Evolutionary conservation across 2,113 vertebrate genomes (phyloP), one percentile per base, ranked within the genome.

Genomic region (Sturnira hondurensis): DNA sequence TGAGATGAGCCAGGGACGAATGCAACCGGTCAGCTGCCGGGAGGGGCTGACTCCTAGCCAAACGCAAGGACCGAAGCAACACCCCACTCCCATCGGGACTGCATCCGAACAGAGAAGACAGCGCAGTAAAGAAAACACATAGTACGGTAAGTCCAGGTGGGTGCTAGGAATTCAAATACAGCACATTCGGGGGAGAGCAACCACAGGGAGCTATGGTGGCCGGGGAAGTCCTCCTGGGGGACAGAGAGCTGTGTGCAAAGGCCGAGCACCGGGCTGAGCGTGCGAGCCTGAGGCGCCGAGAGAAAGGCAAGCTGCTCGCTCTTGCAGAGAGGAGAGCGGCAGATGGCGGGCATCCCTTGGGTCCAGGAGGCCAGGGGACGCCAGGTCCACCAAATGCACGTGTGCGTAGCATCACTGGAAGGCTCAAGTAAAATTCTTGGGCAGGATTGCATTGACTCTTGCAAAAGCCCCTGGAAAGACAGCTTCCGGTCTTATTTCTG

Each of bases 311-410:
- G 0, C 28, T 22, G 26, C 36, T 31, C 16, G 33, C 7, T 24
- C 36, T 17, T 0, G 31, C 8, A 4, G 54, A 61, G 19, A 68
- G 63, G 8, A 74, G 20, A 43, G 1, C 24, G 7, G 50, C 0
- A 6, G 5, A 2, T 5, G 43, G 33, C 33, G 1, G 1, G 38
- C 17, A 9, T 4, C 4, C 2, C 28, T 33, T 11, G 0, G 45
- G 24, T 63, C 47, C 14, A 3, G 33, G 14, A 16, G n/a, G 68
- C 73, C 83, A 43, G 7, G 11, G 15, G 58, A 36, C 2, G 1
- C 47, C 43, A 3, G 7, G 8, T 8, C 6, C 8, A 1, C 0
- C 7, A 52, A 17, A 7, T 4, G 2, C 13, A 15, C 14, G 4
- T n/a, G 4, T 0, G 5, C n/a, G 6, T 3, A 33, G 36, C 33